Evolutionary conservation across 2,113 vertebrate genomes (phyloP), one percentile per base, ranked within the genome.

Genomic region (Atrichornis clamosus): DNA sequence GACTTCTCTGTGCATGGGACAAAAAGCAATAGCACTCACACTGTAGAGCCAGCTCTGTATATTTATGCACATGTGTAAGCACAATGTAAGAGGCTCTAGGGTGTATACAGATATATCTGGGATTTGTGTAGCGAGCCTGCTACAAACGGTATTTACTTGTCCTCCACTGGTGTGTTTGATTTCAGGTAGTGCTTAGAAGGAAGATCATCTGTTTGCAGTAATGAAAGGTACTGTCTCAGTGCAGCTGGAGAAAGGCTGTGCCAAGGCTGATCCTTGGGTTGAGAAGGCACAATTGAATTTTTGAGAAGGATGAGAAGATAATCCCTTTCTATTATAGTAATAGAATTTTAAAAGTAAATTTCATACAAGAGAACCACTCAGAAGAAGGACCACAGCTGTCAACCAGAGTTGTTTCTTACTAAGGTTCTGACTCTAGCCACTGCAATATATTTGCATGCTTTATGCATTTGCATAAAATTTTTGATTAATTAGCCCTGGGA

Each of bases 121-220:
- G 14, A 52, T 23, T 59, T 50, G 7, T 42, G 11, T 41, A 44
- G 33, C 0, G 0, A 59, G 35, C 26, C 18, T 28, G 4, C 28
- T 50, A 16, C 26, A 60, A 49, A 65, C 56, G 4, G 3, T n/a
- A 28, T 75, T 67, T 37, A 8, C 6, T 23, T 78, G 10, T 53
- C 44, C 67, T 60, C 7, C 21, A 21, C 60, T 68, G 47, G 6
- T 33, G 12, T 39, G 23, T 28, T 37, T 35, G 35, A 12, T 35
- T 60, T 74, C 19, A 55, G 16, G n/a, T 23, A 59, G 23, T 11
- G 39, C 64, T 60, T 35, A 37, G n/a, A 80, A 64, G 24, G 15
- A 59, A 39, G 24, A 39, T 42, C 15, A 64, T 21, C 26, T 65
- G 10, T 69, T 65, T 73, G 41, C 37, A 26, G 41, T 52, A 60